Base-by-base conservation (phyloP, 2,113 vertebrate genomes). In the Prionailurus bengalensis region DNA sequence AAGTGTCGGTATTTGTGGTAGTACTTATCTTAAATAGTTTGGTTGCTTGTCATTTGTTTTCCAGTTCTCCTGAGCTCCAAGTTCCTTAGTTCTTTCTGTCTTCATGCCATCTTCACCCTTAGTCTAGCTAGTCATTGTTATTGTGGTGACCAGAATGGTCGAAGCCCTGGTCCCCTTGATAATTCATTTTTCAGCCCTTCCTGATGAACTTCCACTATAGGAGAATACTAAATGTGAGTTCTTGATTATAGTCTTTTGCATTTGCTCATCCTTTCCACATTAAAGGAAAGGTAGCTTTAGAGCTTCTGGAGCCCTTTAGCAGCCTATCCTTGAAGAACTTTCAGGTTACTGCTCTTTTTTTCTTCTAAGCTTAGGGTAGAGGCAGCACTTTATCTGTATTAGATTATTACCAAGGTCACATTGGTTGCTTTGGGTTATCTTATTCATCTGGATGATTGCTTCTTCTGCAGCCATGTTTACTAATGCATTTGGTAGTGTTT, bases 11-110 rank as follows among this genome's bases (percentile, higher is more conserved):
- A 8, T 33, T 84, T 53, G 36, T 83, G 48, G 23, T 78, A 65
- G 31, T 78, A 48, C 89, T 92, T 73, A 85, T 80, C 31, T 82
- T 94, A 85, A n/a, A 48, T 80, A 79, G 39, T 89, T 83, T 91
- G 61, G 87, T 88, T 70, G 45, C 51, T 78, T 79, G 10, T 80
- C 66, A 65, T 55, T 92, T 79, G 27, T 66, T 90, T 94, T 80
- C 55, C 7, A 74, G 21, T 51, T 66, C 71, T 61, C 1, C 71
- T 73, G 42, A 14, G 6, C 71, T 73, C 36, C 27, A 42, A 12
- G 5, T 65, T 89, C 36, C n/a, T 86, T 66, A 36, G 42, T 53
- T 87, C n/a, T 84, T 71, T 85, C 33, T 63, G 15, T 90, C 71
- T 89, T 89, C 27, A 17, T 76, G 27, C 25, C 73, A 13, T 74